phyloP scores from a whole-genome alignment of 37 sponge, comb jelly and placozoan species.

The Chondrilla cf. caribensis region DNA sequence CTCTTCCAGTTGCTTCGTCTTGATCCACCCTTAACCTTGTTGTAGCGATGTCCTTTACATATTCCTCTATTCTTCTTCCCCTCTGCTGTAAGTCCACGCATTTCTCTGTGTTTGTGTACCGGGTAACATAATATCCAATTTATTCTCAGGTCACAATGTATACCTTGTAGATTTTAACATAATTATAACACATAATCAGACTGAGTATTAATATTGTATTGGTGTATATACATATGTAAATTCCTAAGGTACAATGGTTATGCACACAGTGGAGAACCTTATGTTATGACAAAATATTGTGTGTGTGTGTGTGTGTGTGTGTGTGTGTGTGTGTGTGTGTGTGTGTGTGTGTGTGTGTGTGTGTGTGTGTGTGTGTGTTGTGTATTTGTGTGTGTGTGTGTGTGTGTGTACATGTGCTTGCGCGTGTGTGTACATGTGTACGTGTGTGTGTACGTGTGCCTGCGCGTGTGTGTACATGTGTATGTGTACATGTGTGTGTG shows the following conservation, averaged over 20 bases:
- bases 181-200: neutral
- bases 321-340: too few relatives aligned
- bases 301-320: too few relatives aligned
- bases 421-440: too few relatives aligned
- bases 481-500: too few relatives aligned
- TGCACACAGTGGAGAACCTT: neutral
- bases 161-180: neutral
- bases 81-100: slow-evolving; percentile 89
- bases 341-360: too few relatives aligned
- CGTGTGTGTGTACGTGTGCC: too few relatives aligned
- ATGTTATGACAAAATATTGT: too few relatives aligned
- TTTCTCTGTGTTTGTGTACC: slow-evolving; percentile 94
- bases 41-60: slow-evolving; percentile 86
- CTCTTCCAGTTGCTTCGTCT: slow-evolving; percentile 88
- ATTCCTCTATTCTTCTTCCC: slow-evolving; percentile 95
- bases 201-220: neutral
- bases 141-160: slow-evolving; percentile 87
- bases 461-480: too few relatives aligned
- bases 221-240: neutral
- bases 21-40: slow-evolving; percentile 90
- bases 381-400: too few relatives aligned
- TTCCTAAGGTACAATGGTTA: neutral
- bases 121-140: slow-evolving; percentile 95
- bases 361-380: too few relatives aligned
- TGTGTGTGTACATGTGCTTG: too few relatives aligned